A percentile compares a stretch with the other conserved stretches of the same genome.
Conservation (phyloP, 2,888 invertebrate genomes). For the Coelopa pilipes region DNA sequence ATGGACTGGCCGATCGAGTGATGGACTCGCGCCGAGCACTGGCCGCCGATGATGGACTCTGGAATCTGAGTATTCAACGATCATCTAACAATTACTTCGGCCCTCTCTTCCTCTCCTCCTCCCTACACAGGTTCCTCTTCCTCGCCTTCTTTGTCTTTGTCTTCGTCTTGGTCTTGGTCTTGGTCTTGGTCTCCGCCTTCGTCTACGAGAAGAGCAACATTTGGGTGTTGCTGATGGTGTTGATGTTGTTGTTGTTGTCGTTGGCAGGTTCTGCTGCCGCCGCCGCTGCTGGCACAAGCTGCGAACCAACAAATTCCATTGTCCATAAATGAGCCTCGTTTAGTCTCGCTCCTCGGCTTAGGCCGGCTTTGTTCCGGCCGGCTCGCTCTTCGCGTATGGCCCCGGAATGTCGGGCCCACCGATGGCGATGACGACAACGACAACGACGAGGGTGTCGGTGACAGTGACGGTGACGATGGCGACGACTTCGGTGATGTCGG, state of each 20-base stretch:
- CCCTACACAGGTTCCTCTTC: neutral
- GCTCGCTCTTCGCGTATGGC: neutral
- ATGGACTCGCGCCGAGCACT: neutral
- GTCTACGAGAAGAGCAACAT: neutral
- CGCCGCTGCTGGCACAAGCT: conserved; percentile 39
- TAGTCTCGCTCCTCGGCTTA: conserved; percentile 23
- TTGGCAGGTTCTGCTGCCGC: neutral
- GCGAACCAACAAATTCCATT: conserved; percentile 49
- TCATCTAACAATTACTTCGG: neutral
- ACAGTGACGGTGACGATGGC: neutral
- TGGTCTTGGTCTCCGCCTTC: neutral
- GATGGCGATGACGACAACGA: no score
- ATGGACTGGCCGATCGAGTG: conserved; percentile 20
- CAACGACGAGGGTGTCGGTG: neutral
- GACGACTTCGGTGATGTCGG: neutral
- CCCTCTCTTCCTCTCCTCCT: conserved; percentile 5
- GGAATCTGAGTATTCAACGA: conserved; percentile 21
- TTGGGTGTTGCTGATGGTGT: neutral
- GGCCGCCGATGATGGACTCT: conserved; percentile 4
- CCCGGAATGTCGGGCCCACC: no score
- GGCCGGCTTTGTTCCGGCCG: neutral
- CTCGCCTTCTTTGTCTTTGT: conserved; percentile 5
- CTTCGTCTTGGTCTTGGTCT: neutral
- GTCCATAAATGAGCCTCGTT: conserved; percentile 45
- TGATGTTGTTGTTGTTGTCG: neutral